These are phyloP conservation scores for Semicossyphus pulcher DNA, from an alignment of 2,113 vertebrate genomes.

Conservation along the genomic window DNA sequence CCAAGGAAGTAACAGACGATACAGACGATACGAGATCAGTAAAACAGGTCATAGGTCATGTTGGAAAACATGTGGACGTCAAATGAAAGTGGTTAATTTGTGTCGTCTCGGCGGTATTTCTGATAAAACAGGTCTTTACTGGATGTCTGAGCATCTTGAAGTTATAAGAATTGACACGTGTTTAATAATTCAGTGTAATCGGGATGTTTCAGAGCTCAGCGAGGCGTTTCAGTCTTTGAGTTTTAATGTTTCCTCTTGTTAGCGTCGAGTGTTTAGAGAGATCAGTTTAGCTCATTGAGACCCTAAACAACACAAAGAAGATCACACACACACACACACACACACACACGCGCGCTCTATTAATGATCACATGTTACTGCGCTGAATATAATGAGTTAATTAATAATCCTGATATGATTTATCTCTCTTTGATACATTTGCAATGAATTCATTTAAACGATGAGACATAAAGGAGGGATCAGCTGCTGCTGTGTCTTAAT, in stretches of 20 bases:
- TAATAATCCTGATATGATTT: slow-evolving; percentile 47
- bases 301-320: background rate
- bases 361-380: slow-evolving; percentile 18
- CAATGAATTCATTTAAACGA: slow-evolving; percentile 34
- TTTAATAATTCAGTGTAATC: slow-evolving; percentile 34
- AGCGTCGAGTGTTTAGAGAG: background rate
- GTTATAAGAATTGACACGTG: background rate
- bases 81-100: background rate
- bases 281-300: background rate
- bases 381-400: slow-evolving; percentile 24
- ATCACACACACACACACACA: background rate
- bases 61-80: background rate
- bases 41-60: too few species aligned
- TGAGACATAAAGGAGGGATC: slow-evolving; percentile 65
- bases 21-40: too few species aligned
- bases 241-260: background rate
- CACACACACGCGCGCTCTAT: background rate
- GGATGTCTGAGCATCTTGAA: slow-evolving; percentile 3
- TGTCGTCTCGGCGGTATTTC: too few species aligned
- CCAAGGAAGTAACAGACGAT: too few species aligned
- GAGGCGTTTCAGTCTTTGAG: background rate
- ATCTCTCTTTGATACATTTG: slow-evolving; percentile 49
- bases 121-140: too few species aligned
- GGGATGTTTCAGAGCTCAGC: slow-evolving; percentile 1
- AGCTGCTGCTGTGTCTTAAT: slow-evolving; percentile 73